Base-by-base conservation (phyloP, 2,888 invertebrate species). In the Noctuana brunneofusca region DNA sequence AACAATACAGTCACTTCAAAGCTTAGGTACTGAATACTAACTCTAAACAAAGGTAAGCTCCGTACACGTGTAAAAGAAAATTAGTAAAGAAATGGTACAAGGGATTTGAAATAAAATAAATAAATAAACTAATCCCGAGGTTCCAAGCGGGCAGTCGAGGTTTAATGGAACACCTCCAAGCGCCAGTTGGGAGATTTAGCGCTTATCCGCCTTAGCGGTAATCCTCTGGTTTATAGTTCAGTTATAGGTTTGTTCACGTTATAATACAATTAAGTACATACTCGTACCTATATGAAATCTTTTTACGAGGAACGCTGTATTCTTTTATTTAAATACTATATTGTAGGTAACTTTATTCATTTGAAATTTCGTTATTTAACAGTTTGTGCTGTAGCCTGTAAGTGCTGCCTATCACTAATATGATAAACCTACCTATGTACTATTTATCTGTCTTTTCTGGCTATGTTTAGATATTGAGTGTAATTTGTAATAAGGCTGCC, bases 41-140 rank as follows among this genome's bases (percentile, higher is more conserved):
- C 8, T 16, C 6, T 4, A 9, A 41, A 9, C 3, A 41, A 16
- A 41, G 41, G 14, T 16, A 16, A 16, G 14, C 38, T 16, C 41
- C 8, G 16, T 41, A 41, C 16, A 16, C 16, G 41, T 16, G 16
- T 41, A 41, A 9, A 41, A 41, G 9, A 4, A 41, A 41, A 41
- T 41, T 41, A 16, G 16, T 16, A 16, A 16, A 16, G 41, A n/a
- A 41, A 55, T 3, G 18, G 12, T 30, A 18, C 9, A 56, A 56
- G 43, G 43, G 41, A 41, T 41, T 56, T 30, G 27, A 46, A 56
- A 43, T 43, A 41, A 41, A n/a, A 27, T 56, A 46, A 56, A 43
- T 30, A 43, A 46, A 56, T 56, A 18, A 18, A 27, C 18, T 56
- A 27, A 56, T 56, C 55, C 43, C 18, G 16, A 12, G 43, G 55